phyloP scores from a whole-genome alignment of 2,113 vertebrate species.

The Mormyrus iriodes region DNA sequence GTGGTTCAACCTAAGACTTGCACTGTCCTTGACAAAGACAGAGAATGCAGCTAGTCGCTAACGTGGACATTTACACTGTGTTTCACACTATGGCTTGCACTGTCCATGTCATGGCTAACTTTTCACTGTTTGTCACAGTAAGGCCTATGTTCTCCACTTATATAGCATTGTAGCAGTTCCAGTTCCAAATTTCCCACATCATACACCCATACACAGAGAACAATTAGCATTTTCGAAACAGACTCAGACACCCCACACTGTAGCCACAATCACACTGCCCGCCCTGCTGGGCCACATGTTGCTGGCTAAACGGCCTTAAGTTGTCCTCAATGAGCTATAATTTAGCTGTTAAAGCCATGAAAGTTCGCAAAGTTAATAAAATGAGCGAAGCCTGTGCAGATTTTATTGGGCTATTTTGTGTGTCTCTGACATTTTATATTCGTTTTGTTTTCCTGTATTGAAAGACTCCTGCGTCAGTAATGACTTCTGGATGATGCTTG shows the following conservation, averaged over 20 bases:
- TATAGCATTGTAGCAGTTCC: slow-evolving; percentile 13
- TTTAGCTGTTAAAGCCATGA: slow-evolving; percentile 4
- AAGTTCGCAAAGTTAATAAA: slow-evolving; percentile 6
- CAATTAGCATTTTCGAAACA: background rate
- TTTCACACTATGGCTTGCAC: background rate
- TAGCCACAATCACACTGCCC: slow-evolving; percentile 42
- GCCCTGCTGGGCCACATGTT: background rate
- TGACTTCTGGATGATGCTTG: background rate
- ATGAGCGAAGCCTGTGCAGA: background rate
- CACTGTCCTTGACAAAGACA: slow-evolving; percentile 29
- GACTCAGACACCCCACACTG: background rate
- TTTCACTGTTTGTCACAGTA: slow-evolving; percentile 27
- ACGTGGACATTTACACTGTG: slow-evolving; percentile 1
- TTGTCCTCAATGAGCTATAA: background rate
- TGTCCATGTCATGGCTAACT: slow-evolving; percentile 50
- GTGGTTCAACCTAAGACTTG: slow-evolving; percentile 26
- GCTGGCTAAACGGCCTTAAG: background rate
- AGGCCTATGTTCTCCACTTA: slow-evolving; percentile 35
- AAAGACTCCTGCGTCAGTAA: background rate
- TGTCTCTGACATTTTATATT: background rate
- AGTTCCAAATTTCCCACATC: background rate
- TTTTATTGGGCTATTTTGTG: background rate
- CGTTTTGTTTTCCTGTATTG: background rate
- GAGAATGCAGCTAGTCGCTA: background rate
- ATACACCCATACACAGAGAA: background rate